Evolutionary conservation across 1,140 invertebrate genomes (phyloP).

Genomic region (Melipona quadrifasciata): DNA sequence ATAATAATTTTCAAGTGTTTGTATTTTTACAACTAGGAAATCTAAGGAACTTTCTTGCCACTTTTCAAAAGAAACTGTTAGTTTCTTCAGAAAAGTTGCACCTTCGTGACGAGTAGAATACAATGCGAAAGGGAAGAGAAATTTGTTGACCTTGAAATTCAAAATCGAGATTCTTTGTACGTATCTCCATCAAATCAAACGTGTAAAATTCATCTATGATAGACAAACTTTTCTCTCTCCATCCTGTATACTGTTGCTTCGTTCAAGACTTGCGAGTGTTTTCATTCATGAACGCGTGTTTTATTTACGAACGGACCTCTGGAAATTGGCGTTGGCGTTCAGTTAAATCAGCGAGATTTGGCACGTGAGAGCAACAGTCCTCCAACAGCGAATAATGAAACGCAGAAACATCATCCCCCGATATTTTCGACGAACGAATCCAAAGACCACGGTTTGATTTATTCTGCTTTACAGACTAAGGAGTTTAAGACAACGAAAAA

Average conservation of each 20-base stretch:
- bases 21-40: background rate
- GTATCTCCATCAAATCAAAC: too few relatives aligned
- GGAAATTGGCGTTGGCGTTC: background rate
- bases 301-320: background rate
- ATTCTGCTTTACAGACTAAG: background rate
- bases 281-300: background rate
- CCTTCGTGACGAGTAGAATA: too few relatives aligned
- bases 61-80: too few relatives aligned
- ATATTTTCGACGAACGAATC: background rate
- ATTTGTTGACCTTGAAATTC: too few relatives aligned
- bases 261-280: background rate
- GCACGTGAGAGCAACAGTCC: too few relatives aligned
- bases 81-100: too few relatives aligned
- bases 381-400: background rate
- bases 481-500: background rate
- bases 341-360: background rate
- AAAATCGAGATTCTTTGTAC: too few relatives aligned
- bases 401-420: background rate
- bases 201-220: too few relatives aligned
- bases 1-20: background rate
- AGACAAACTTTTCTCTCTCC: too few relatives aligned
- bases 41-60: background rate
- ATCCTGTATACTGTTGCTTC: background rate
- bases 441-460: background rate
- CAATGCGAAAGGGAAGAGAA: too few relatives aligned